Evolutionary conservation across 2,797 vertebrate genomes (phyloP), one percentile per base, ranked within the genome.

Genomic region (Darevskia mixta): DNA sequence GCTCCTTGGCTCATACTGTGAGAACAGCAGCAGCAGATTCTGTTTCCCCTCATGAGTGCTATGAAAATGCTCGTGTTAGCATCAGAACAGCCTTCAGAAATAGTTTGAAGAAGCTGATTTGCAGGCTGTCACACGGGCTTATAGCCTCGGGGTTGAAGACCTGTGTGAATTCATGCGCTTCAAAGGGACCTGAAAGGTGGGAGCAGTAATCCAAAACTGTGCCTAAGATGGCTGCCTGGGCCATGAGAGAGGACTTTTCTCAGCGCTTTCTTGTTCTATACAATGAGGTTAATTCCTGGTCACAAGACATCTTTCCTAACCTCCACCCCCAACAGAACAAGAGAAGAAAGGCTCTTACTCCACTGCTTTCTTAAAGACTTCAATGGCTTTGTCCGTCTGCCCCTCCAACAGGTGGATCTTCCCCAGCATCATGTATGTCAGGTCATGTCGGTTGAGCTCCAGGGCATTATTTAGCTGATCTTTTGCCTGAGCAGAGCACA

Each of bases 401-500:
- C 98, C 98, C 81, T 98, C 97, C 97, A 98, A 90, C 61, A 99
- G 86, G 88, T 98, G 97, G 86, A 98, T 98, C 93, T 98, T 99
- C 78, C 99, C 99, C 66, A 99, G 97, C 97, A 98, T 98, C 95
- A 98, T 95, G 92, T 98, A 99, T 5, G 98, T 98, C 96, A 98
- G 97, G 92, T 99, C 98, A 0, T 99, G 98, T 86, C 97, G 98
- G 94, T 97, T 98, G 91, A 98, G 97, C 93, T 98, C 97, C 41
- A 99, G 96, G 49, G 99, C 99, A 29, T 91, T 87, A 93, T 98
- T 98, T 75, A 99, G 95, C 91, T 99, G 98, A 89, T 99, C 98
- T 81, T 97, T 97, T 79, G 98, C 98, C 99, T 99, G 93, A 81
- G 90, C 0, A 87, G 64, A 88, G 87, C 3, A 71, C 13, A 49